Evolutionary conservation across 2,797 vertebrate genomes (phyloP).

Genomic region (Halcyon leucocephala): DNA sequence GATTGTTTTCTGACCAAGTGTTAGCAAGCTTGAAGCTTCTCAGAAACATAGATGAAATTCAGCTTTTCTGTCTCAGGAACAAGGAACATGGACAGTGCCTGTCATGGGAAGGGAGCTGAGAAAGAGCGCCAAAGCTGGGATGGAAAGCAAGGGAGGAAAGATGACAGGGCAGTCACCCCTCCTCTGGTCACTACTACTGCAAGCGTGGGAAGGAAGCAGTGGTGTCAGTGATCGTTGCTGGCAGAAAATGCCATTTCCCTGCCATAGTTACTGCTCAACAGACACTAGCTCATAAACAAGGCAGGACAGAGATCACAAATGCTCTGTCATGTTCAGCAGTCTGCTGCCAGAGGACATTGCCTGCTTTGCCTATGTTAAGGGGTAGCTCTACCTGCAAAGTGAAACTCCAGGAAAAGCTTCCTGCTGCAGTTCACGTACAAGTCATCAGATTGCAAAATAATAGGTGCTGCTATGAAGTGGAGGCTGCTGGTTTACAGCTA

Average conservation of each 20-base stretch:
- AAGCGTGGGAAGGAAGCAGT: neutral
- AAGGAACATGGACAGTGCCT: neutral
- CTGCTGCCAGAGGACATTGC: neutral
- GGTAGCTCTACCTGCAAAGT: neutral
- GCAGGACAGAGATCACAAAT: neutral
- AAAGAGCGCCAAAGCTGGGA: neutral
- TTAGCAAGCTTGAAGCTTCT: neutral
- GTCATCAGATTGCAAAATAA: neutral
- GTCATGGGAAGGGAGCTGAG: neutral
- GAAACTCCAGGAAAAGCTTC: neutral
- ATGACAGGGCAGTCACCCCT: neutral
- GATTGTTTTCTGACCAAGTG: neutral
- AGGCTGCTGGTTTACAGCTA: neutral
- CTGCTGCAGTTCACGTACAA: neutral
- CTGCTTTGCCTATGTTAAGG: neutral
- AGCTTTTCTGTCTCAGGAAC: neutral
- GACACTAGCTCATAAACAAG: neutral
- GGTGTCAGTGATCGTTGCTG: rapidly evolving
- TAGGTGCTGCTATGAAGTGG: neutral
- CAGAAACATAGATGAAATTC: rapidly evolving
- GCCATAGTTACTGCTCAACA: neutral
- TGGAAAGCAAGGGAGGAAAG: neutral
- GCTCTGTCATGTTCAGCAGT: neutral
- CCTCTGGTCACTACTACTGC: neutral
- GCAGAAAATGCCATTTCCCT: neutral